Conservation (phyloP, 2,888 invertebrate genomes). For the Sipha maydis region DNA sequence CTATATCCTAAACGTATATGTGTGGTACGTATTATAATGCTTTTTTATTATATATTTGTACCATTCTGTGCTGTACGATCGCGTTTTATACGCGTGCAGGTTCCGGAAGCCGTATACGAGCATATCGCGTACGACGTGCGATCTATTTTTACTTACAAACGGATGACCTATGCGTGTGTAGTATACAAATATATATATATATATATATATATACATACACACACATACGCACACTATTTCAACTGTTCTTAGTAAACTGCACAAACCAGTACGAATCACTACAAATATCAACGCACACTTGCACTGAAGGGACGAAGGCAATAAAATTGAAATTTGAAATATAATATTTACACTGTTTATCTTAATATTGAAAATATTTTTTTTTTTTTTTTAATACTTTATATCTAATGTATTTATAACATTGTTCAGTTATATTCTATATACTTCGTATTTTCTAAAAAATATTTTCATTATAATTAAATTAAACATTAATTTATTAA, state of each 20-base stretch:
- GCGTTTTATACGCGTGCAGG: background rate
- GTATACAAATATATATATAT: background rate
- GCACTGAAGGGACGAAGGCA: background rate
- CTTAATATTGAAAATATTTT: too few relatives aligned
- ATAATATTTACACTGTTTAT: too few relatives aligned
- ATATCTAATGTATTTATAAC: too few relatives aligned
- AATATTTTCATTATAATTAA: too few relatives aligned
- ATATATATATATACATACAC: background rate
- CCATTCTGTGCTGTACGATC: background rate
- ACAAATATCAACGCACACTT: background rate
- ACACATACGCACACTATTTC: background rate
- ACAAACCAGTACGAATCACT: too few relatives aligned
- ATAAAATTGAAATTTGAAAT: too few relatives aligned
- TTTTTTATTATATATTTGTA: background rate
- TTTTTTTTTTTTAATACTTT: too few relatives aligned
- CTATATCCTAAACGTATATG: too few relatives aligned
- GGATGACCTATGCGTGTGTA: slow-evolving; percentile 38
- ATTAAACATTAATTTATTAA: too few relatives aligned
- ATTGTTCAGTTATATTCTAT: too few relatives aligned
- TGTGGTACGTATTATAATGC: too few relatives aligned
- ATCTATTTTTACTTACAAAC: slow-evolving; percentile 39
- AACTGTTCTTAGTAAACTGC: background rate
- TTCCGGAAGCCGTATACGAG: slow-evolving; percentile 59
- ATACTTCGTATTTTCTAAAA: too few relatives aligned
- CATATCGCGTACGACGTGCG: slow-evolving; percentile 14